A percentile compares a stretch with the other conserved stretches of the same genome.
phyloP scores from a whole-genome alignment of 2,113 vertebrate species.

The Phainopepla nitens region DNA sequence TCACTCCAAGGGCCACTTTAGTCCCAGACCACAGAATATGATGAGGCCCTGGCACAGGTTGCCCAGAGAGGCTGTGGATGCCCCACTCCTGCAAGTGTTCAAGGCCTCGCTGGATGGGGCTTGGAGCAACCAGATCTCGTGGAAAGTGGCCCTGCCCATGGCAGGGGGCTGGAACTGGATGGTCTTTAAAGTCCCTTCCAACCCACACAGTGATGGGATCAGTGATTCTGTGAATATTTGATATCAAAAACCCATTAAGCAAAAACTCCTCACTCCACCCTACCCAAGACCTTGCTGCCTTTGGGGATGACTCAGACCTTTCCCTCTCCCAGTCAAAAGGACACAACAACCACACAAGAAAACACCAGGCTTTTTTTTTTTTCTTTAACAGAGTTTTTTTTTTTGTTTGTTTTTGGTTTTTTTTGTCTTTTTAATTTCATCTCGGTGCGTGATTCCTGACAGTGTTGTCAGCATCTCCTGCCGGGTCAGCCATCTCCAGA shows the following conservation, averaged over 20 bases:
- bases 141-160: not conserved
- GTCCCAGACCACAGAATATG: not conserved
- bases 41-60: fast-evolving
- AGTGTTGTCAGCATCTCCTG: constrained; percentile 18
- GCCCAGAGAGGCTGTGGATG: not conserved
- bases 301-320: not conserved
- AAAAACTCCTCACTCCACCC: not conserved
- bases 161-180: not conserved
- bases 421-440: constrained; percentile 42
- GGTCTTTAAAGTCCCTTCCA: not conserved
- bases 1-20: not conserved
- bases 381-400: not conserved
- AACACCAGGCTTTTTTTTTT: not conserved
- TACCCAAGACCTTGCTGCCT: not conserved
- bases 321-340: not conserved
- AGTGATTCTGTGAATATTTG: not conserved
- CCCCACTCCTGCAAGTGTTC: not conserved
- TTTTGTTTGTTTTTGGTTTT: not conserved
- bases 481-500: not conserved
- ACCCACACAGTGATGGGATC: not conserved
- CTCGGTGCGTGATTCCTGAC: constrained; percentile 25
- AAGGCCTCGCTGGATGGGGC: not conserved
- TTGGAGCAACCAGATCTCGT: not conserved
- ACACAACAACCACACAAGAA: not conserved
- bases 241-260: not conserved